phyloP scores from a whole-genome alignment of 2,888 invertebrate species.

The Pollenia griseotomentosa region DNA sequence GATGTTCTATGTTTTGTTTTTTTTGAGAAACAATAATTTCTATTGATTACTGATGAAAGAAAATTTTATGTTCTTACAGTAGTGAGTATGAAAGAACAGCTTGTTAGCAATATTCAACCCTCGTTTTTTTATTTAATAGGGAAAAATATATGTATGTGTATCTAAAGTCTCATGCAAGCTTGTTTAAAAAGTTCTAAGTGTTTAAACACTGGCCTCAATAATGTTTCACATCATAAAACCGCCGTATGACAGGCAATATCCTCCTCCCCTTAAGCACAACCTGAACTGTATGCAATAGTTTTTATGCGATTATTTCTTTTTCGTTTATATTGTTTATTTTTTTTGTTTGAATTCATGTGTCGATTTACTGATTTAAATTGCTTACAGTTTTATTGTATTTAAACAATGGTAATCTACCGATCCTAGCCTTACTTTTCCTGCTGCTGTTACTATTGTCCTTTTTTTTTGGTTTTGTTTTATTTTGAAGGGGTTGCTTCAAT shows the following conservation, averaged over 20 bases:
- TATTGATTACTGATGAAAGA: conserved; percentile 57
- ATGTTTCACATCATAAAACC: conserved; percentile 54
- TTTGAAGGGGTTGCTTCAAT: no score
- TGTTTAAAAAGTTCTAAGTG: not conserved
- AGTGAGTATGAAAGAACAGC: conserved; percentile 14
- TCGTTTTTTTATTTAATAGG: not conserved
- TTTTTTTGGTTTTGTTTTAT: not conserved
- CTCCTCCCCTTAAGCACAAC: not conserved
- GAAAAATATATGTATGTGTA: no score
- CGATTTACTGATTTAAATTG: conserved; percentile 67
- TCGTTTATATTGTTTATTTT: conserved; percentile 1
- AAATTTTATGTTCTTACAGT: conserved; percentile 10
- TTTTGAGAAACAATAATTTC: conserved; percentile 48
- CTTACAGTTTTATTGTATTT: conserved; percentile 60
- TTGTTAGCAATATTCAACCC: conserved; percentile 23
- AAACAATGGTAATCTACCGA: conserved; percentile 46
- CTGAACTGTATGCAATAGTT: not conserved
- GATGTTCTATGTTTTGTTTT: conserved; percentile 51
- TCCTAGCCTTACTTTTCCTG: not conserved
- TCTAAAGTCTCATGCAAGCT: not conserved
- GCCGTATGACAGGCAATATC: conserved; percentile 40
- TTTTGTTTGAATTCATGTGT: conserved; percentile 21
- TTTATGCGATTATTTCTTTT: conserved; percentile 18
- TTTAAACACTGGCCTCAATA: not conserved
- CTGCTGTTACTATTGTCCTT: conserved; percentile 1